A percentile compares a stretch with the other conserved stretches of the same genome.
These are phyloP conservation scores for Parnassius smintheus DNA, from an alignment of 2,888 invertebrate genomes.

Conservation along the genomic window DNA sequence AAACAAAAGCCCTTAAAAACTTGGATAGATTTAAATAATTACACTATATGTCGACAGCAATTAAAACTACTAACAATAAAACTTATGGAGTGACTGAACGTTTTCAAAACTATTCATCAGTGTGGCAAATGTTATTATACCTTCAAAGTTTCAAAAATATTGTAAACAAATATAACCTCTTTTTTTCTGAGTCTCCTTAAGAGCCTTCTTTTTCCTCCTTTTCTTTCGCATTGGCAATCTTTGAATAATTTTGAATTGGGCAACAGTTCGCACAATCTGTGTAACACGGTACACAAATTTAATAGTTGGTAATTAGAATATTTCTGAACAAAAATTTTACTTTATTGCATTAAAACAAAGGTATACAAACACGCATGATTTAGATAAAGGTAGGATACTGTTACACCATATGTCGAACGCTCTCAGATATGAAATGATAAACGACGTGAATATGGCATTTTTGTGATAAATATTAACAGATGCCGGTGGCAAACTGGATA, in stretches of 20 bases:
- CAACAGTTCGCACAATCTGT: conserved; percentile 68
- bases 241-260: conserved; percentile 68
- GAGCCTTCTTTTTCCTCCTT: conserved; percentile 74
- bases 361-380: conserved; percentile 35
- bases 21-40: too few relatives aligned
- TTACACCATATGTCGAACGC: conserved; percentile 58
- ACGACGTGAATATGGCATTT: conserved; percentile 50
- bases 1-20: background rate
- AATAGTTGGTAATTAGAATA: conserved; percentile 9
- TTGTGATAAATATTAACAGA: conserved; percentile 74
- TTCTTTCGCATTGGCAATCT: conserved; percentile 77
- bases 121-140: background rate
- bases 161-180: conserved; percentile 43
- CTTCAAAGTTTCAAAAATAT: conserved; percentile 1
- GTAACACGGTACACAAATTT: conserved; percentile 57
- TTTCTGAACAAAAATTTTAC: conserved; percentile 16
- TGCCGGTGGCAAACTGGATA: conserved; percentile 48
- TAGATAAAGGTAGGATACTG: conserved; percentile 37
- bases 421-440: conserved; percentile 69
- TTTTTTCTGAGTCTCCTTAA: conserved; percentile 57
- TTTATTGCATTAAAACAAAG: conserved; percentile 42
- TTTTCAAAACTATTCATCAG: too few relatives aligned
- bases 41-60: too few relatives aligned
- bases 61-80: too few relatives aligned
- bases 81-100: too few relatives aligned